phyloP scores from a whole-genome alignment of 2,888 invertebrate species.

The Tachystola acroxantha region DNA sequence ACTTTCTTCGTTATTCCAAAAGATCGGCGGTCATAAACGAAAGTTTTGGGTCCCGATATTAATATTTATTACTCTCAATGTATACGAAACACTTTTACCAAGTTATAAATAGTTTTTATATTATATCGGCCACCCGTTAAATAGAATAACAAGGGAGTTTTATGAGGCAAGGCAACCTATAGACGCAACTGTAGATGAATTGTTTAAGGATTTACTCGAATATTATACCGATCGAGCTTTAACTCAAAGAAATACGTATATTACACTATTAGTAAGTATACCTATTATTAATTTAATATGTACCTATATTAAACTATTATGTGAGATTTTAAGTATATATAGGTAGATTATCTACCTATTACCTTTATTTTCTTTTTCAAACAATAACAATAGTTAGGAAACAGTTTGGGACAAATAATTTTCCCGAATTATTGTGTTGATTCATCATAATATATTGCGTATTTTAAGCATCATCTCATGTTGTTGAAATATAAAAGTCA shows the following conservation, averaged over 20 bases:
- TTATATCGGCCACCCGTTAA: conserved; percentile 64
- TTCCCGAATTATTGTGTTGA: background rate
- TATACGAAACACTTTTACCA: conserved; percentile 54
- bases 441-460: conserved; percentile 6
- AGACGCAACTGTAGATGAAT: conserved; percentile 33
- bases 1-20: conserved; percentile 34
- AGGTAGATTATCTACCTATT: too few species aligned
- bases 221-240: too few species aligned
- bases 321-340: too few species aligned
- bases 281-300: too few species aligned
- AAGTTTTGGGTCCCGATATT: conserved; percentile 57
- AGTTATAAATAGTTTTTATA: conserved; percentile 70
- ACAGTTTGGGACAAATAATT: too few species aligned
- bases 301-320: too few species aligned
- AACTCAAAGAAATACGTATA: too few species aligned
- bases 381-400: too few species aligned
- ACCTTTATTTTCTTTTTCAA: too few species aligned
- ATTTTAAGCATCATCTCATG: conserved; percentile 31
- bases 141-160: conserved; percentile 54
- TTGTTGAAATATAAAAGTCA: conserved; percentile 28
- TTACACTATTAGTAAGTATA: too few species aligned
- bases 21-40: conserved; percentile 49
- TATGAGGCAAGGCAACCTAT: conserved; percentile 36
- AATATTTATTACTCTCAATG: conserved; percentile 65
- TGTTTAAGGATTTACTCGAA: conserved; percentile 32